Evolutionary conservation across 2,888 invertebrate genomes (phyloP), one percentile per base, ranked within the genome.

Genomic region (Hydrotaea diabolus): DNA sequence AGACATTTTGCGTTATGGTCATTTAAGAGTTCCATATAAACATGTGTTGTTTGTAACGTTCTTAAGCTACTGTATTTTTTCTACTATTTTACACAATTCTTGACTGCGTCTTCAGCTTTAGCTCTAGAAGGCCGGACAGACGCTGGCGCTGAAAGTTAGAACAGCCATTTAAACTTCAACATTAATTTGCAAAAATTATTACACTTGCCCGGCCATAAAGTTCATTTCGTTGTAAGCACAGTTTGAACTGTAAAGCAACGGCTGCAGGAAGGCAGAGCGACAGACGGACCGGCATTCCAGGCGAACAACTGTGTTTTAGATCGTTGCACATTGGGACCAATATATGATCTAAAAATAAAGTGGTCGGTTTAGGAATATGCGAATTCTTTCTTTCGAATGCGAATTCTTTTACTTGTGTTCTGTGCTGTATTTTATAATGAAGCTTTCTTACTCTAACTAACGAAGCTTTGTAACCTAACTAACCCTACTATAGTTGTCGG

Each of bases 161-260:
- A 26, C 59, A 71, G 53, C 31, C 53, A 71, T 71, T 71, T 71
- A 71, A 31, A 46, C 71, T 49, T 49, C 53, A 71, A 31, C 71
- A 53, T 53, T 71, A 71, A 71, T 71, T 71, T 31, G 53, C 53
- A 31, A n/a, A 71, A 71, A 71, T 71, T 71, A 71, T 71, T 71
- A 53, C 31, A 71, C 53, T 31, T 71, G 71, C 31, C 31, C 31
- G 53, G n/a, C 53, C 49, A 53, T 71, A 71, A 71, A 71, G 71
- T 71, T 71, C 53, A 71, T 23, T 11, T n/a, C n/a, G n/a, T n/a
- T 31, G 59, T 53, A 71, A 19, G n/a, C 66, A 43, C 39, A 39
- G 43, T 39, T 66, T 66, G 66, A 66, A 66, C 36, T 66, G 66
- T 66, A 39, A 39, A 39, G 31, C 49, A 49, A 8, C 13, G 7